Conservation (phyloP, 1,140 invertebrate genomes). For the Probaryconus sp. region DNA sequence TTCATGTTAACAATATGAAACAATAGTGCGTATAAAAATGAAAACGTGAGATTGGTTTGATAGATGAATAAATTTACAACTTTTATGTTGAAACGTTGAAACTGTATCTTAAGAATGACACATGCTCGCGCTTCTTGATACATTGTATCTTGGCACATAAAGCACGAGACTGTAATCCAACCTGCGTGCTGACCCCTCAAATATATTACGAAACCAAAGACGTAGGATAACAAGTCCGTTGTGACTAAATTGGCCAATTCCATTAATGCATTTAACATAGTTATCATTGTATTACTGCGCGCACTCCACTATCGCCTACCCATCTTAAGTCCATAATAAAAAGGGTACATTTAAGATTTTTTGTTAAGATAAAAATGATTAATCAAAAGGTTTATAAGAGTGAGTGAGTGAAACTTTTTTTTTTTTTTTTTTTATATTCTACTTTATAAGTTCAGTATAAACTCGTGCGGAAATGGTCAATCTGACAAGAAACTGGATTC, state of each 20-base stretch:
- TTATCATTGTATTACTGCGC: slow-evolving; percentile 32
- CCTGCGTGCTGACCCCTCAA: slow-evolving; percentile 44
- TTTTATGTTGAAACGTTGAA: slow-evolving; percentile 10
- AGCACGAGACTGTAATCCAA: slow-evolving; percentile 54
- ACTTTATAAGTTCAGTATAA: no score
- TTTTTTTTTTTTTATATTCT: no score
- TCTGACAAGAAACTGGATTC: no score
- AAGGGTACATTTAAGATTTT: no score
- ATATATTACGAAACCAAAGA: slow-evolving; percentile 48
- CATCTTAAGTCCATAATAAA: no score
- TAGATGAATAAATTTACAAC: no score
- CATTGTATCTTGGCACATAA: slow-evolving; percentile 38
- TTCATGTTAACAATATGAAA: no score
- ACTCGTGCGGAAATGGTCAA: no score
- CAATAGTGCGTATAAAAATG: no score
- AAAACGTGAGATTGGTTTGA: no score
- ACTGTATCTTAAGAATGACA: slow-evolving; percentile 44
- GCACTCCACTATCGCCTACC: slow-evolving; percentile 2
- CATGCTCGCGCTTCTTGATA: slow-evolving; percentile 42
- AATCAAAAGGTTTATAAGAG: background rate
- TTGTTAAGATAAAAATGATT: no score
- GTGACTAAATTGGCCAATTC: slow-evolving; percentile 36
- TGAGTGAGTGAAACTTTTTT: no score
- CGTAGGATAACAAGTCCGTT: slow-evolving; percentile 24
- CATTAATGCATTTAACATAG: slow-evolving; percentile 35